Base-by-base conservation (phyloP, 2,797 vertebrate genomes). In the Coregonus ussuriensis region DNA sequence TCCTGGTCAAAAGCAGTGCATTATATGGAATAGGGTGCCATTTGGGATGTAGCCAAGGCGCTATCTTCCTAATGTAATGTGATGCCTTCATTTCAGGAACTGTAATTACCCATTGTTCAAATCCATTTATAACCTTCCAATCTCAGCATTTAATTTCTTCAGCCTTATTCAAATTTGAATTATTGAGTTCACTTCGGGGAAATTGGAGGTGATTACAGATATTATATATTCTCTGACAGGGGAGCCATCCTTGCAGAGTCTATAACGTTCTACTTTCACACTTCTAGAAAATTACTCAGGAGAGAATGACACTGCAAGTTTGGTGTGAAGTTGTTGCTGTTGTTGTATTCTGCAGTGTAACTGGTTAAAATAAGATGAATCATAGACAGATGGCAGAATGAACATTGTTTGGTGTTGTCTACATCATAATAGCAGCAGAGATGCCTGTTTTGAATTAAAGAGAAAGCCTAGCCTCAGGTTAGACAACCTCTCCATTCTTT, bases 191-290 rank as follows among this genome's bases (percentile, higher is more conserved):
- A 16, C 74, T 74, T 59, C 51, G 6, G 70, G 21, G 35, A 59
- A 71, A 37, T 72, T 25, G 37, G 59, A n/a, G 37, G 31, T 66
- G 47, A 81, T 72, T 72, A 72, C 14, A 51, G 72, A 47, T 29
- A 5, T 71, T 4, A 25, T 47, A 13, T 71, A 7, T 71, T 68
- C 14, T 35, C 31, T 68, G 66, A 35, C 66, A 47, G 2, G 41
- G 41, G 41, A 47, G 9, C 41, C 41, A 63, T 21, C 59, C 25
- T 63, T 56, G 54, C 54, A 56, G 53, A 54, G 54, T 56, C 16
- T 1, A 56, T 33, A 33, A 51, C 47, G 4, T 6, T 51, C 3
- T 51, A 51, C 6, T 51, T 54, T 54, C 53, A 54, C 53, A 54
- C 53, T 14, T 14, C 1, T 4, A 54, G 4, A 54, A 15, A 54